phyloP scores from a whole-genome alignment of 2,113 vertebrate species.

The Thunnus maccoyii region DNA sequence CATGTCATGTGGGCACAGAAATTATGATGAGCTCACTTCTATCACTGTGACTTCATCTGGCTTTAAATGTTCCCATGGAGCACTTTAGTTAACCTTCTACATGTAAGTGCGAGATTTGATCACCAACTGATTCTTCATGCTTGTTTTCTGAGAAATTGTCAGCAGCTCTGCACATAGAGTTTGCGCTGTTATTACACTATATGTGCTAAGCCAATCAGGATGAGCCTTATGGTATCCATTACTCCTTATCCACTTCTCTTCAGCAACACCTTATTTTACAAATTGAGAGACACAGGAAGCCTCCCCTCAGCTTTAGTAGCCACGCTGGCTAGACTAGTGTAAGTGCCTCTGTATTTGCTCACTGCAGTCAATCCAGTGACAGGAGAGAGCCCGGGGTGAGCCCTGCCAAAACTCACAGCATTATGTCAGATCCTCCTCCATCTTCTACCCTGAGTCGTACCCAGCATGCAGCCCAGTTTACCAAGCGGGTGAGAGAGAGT shows the following conservation, averaged over 20 bases:
- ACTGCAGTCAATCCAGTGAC: conserved; percentile 64
- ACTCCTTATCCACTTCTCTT: not conserved
- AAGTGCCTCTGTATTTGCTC: conserved; percentile 38
- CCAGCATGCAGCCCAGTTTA: conserved; percentile 31
- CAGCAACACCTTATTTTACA: conserved; percentile 12
- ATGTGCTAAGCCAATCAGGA: not conserved
- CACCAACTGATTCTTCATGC: not conserved
- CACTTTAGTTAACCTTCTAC: conserved; percentile 26
- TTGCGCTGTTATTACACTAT: not conserved
- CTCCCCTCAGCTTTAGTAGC: not conserved
- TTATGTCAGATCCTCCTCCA: conserved; percentile 39
- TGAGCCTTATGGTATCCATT: not conserved
- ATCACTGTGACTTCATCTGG: conserved; percentile 20
- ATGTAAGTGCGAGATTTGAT: not conserved
- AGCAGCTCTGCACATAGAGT: not conserved
- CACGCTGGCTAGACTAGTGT: conserved; percentile 21
- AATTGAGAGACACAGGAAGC: conserved; percentile 2
- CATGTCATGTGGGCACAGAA: conserved; percentile 37
- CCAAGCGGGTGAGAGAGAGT: conserved; percentile 9
- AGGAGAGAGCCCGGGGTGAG: conserved; percentile 38
- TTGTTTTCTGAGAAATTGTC: not conserved
- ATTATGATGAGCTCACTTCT: conserved; percentile 24
- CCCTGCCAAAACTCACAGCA: conserved; percentile 56
- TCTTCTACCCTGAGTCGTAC: conserved; percentile 4
- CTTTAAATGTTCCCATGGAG: not conserved